A percentile compares a stretch with the other conserved stretches of the same genome.
Evolutionary conservation across 1,140 invertebrate species (phyloP).

Genomic region (Octopus sinensis): DNA sequence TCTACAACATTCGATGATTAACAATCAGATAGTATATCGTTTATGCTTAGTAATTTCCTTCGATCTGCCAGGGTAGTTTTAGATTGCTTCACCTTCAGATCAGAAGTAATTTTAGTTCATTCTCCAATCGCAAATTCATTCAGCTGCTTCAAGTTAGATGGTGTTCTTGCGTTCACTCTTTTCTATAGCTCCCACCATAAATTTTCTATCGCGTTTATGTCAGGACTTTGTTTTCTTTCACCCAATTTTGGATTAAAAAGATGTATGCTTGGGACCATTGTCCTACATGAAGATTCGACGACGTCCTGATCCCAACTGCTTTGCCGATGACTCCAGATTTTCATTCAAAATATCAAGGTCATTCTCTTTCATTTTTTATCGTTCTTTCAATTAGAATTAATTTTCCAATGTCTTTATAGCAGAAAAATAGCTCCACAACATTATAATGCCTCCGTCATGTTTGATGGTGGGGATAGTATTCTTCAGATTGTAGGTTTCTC

Average conservation of each 20-base stretch:
- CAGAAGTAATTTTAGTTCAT: not conserved
- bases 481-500: too few species aligned
- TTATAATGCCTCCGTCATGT: too few species aligned
- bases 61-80: not conserved
- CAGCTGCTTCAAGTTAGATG: not conserved
- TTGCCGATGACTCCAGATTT: not conserved
- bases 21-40: not conserved
- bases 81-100: not conserved
- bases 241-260: not conserved
- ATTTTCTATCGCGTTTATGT: not conserved
- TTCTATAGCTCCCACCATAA: not conserved
- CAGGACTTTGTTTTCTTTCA: not conserved
- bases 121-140: not conserved
- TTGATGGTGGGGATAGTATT: too few species aligned
- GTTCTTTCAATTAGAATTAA: not conserved
- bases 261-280: not conserved
- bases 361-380: not conserved
- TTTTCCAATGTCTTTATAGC: not conserved
- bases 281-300: not conserved
- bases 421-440: too few species aligned
- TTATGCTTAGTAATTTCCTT: not conserved
- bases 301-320: not conserved
- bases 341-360: not conserved
- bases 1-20: not conserved
- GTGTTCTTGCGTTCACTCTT: not conserved